Conservation (phyloP, 2,113 vertebrate genomes). For the Anhinga anhinga region DNA sequence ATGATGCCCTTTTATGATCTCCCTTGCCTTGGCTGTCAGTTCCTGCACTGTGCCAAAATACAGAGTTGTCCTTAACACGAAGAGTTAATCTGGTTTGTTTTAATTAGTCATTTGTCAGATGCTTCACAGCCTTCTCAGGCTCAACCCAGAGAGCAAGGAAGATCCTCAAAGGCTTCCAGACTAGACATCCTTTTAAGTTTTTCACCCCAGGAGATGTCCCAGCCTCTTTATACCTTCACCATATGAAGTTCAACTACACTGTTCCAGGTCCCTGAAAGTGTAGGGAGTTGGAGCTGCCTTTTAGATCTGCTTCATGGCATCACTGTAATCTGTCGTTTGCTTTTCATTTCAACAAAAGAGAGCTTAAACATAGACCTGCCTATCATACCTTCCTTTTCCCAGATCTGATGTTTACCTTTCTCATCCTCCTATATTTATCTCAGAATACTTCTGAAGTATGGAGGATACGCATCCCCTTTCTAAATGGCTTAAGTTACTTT, state of each 20-base stretch:
- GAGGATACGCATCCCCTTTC: neutral
- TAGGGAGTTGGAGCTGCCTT: neutral
- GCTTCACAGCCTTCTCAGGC: neutral
- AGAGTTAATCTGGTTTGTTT: neutral
- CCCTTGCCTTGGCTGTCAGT: neutral
- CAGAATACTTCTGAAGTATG: neutral
- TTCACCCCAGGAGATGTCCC: neutral
- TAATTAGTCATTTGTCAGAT: neutral
- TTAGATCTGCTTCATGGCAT: neutral
- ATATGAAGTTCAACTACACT: neutral
- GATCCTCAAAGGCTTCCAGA: neutral
- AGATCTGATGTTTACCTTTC: neutral
- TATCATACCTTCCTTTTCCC: neutral
- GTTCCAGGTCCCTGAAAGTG: neutral
- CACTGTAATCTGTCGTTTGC: neutral
- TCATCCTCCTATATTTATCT: neutral
- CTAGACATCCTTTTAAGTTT: neutral
- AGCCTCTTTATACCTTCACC: neutral
- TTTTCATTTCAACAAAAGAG: neutral
- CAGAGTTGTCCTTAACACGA: neutral
- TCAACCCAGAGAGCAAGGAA: neutral
- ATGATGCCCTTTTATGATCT: neutral
- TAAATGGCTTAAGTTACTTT: neutral
- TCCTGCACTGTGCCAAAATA: neutral
- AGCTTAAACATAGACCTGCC: neutral